Percentiles rank a stretch among this genome's conserved stretches.
Conservation (phyloP, 1,140 invertebrate species). For the Brachionus koreanus region DNA sequence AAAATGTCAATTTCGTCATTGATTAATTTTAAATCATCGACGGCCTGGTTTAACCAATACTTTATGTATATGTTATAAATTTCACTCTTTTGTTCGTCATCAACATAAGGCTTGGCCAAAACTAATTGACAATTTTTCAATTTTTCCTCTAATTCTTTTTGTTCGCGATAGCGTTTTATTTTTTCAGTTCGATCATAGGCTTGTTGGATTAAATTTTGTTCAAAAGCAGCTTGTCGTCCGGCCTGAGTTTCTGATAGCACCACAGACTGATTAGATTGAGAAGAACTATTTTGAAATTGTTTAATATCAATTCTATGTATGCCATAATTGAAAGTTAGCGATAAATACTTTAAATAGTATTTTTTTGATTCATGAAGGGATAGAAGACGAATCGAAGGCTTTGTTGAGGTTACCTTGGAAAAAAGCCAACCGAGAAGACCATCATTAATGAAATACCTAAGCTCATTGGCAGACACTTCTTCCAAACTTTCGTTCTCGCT, state of each 20-base stretch:
- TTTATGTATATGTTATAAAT: constrained; percentile 27
- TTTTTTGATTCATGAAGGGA: background rate
- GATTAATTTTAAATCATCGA: constrained; percentile 35
- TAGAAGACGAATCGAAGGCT: background rate
- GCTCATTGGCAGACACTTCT: constrained; percentile 75
- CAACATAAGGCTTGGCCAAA: constrained; percentile 14
- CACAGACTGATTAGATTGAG: background rate
- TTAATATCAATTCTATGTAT: constrained; percentile 4
- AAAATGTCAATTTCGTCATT: constrained; percentile 36
- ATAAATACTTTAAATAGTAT: constrained; percentile 35
- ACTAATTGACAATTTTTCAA: background rate
- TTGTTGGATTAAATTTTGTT: constrained; percentile 27
- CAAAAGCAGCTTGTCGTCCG: constrained; percentile 21
- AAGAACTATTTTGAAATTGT: background rate
- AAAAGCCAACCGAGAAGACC: background rate
- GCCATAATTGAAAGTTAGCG: constrained; percentile 24
- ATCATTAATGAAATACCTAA: constrained; percentile 62
- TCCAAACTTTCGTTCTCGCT: constrained; percentile 80
- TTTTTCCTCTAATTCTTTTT: constrained; percentile 39
- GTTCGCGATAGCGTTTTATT: constrained; percentile 35
- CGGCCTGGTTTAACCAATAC: constrained; percentile 25
- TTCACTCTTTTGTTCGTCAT: constrained; percentile 32
- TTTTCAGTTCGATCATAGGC: constrained; percentile 13
- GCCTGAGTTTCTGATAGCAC: background rate
- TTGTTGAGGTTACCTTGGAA: background rate